A percentile compares a stretch with the other conserved stretches of the same genome.
These are phyloP conservation scores for Gadopsis bispinosus DNA, from an alignment of 2,797 vertebrate genomes.

Conservation along the genomic window DNA sequence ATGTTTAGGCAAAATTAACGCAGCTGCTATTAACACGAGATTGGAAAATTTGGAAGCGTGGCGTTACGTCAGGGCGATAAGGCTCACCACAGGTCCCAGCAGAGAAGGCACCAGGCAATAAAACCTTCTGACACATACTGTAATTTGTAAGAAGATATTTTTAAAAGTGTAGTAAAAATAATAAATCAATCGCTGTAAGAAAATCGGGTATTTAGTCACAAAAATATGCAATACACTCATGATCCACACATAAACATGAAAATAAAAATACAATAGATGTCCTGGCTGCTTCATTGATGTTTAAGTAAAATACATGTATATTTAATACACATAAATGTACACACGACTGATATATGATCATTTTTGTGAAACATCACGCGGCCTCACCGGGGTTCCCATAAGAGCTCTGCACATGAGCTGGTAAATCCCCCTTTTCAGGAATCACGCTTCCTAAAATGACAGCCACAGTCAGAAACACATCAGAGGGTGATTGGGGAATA, in stretches of 20 bases:
- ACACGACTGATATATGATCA: not conserved
- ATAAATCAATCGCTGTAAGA: not conserved
- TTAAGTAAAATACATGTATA: too few relatives aligned
- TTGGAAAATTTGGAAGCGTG: constrained; percentile 17
- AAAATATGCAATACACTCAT: not conserved
- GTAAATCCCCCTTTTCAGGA: constrained; percentile 44
- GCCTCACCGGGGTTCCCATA: not conserved
- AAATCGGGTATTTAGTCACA: not conserved
- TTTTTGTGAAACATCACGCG: not conserved
- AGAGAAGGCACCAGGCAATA: not conserved
- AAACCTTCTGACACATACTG: not conserved
- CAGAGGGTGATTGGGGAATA: constrained; percentile 55
- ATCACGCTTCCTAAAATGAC: constrained; percentile 52
- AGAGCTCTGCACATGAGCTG: not conserved
- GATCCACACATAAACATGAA: not conserved
- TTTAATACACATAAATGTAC: not conserved
- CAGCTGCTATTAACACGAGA: constrained; percentile 31
- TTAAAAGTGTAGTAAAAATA: not conserved
- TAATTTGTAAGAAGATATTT: not conserved
- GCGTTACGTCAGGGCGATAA: not conserved
- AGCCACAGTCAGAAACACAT: constrained; percentile 62
- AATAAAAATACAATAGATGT: not conserved
- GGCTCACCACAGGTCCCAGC: constrained; percentile 2
- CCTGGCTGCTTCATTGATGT: not conserved
- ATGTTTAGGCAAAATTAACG: constrained; percentile 58